Base-by-base conservation (phyloP, 2,888 invertebrate species). In the Carpatolechia fugitivella region DNA sequence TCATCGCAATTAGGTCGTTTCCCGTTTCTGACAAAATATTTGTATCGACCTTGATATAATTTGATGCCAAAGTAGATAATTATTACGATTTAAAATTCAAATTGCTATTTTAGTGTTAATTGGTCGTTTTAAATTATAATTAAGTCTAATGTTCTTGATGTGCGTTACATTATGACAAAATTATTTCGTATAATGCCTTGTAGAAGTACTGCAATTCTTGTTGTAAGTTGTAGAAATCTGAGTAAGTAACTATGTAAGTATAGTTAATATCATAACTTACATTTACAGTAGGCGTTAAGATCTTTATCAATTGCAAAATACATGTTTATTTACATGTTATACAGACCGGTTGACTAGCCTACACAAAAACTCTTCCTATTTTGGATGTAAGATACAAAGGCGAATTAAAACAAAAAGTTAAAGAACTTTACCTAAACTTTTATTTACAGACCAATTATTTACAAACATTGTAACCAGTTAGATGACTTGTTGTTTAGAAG, bases 401-500 rank as follows among this genome's bases (percentile, higher is more conserved):
- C 18, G 3, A 44, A 44, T 44, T 18, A 47, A 36, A 40, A 55
- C 49, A 38, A 36, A 54, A 7, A 16, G 52, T 8, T 49, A 38
- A 40, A 46, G 48, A 31, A 50, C 35, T 47, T 51, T 29, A 30
- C 65, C 60, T 58, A 52, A 56, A 57, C 47, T 57, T 70, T 69
- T 76, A 74, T 72, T 72, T 73, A 72, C 72, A 78, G 40, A 54
- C 62, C 63, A 62, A 69, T 67, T 70, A 75, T 72, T 66, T 71
- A 75, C 67, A 75, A 54, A 18, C 48, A 52, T 30, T 29, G 24
- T 44, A 14, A 44, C 29, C 44, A 44, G 29, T 7, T 13, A 44
- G 13, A 29, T 6, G 46, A 48, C 36, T 49, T 7, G 38, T 24
- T 49, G 40, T 64, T 75, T 67, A 79, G 62, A 58, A 70, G 68